These are phyloP conservation scores for Zosterops lateralis DNA, from an alignment of 2,113 vertebrate genomes.

Conservation along the genomic window DNA sequence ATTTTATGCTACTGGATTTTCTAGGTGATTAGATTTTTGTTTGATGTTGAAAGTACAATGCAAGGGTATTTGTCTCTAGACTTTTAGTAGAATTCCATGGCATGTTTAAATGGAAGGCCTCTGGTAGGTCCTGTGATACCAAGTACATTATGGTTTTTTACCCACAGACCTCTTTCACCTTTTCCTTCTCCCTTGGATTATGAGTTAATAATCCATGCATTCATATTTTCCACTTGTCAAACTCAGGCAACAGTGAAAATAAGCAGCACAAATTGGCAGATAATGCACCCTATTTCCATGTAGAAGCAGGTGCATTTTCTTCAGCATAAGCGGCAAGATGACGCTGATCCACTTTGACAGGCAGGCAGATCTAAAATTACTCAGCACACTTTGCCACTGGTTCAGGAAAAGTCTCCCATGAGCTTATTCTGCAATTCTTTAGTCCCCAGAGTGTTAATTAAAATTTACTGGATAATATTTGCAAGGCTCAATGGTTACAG, in stretches of 20 bases:
- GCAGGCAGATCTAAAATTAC: conserved; percentile 81
- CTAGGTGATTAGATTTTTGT: not conserved
- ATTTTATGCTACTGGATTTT: not conserved
- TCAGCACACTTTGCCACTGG: conserved; percentile 68
- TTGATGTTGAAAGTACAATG: not conserved
- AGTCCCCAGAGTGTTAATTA: conserved; percentile 81
- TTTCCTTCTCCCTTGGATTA: not conserved
- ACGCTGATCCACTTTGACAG: conserved; percentile 80
- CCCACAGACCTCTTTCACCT: not conserved
- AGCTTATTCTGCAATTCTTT: conserved; percentile 71
- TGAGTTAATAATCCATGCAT: conserved; percentile 58
- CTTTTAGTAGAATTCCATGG: not conserved
- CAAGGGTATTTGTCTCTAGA: not conserved
- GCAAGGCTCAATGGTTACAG: conserved; percentile 75
- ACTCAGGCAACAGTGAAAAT: conserved; percentile 64
- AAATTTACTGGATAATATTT: conserved; percentile 82
- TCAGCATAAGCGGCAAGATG: conserved; percentile 70
- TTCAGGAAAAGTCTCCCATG: conserved; percentile 63
- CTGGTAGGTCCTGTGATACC: not conserved
- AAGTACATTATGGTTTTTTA: not conserved
- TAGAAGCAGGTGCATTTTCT: conserved; percentile 76
- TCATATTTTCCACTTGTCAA: conserved; percentile 57
- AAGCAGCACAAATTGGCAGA: conserved; percentile 77
- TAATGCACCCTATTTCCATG: conserved; percentile 80
- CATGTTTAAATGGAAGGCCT: not conserved